A percentile compares a stretch with the other conserved stretches of the same genome.
Conservation (phyloP, 2,888 invertebrate species). For the Melanchra persicariae region DNA sequence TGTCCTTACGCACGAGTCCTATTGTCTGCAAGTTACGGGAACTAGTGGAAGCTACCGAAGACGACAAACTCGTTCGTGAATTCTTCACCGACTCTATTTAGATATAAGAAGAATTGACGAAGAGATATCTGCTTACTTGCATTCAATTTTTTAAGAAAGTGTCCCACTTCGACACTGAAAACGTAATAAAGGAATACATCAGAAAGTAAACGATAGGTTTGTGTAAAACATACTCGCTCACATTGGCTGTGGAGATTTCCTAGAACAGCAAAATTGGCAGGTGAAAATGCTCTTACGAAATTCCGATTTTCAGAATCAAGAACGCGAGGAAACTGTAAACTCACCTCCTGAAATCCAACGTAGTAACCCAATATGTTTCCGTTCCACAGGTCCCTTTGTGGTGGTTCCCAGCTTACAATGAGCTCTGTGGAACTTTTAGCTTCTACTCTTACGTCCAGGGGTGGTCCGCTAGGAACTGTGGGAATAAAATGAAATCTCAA, state of each 20-base stretch:
- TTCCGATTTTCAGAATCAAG: not conserved
- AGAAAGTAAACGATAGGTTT: not conserved
- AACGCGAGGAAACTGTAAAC: conserved; percentile 28
- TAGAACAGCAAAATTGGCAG: not conserved
- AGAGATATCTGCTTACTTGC: too few relatives aligned
- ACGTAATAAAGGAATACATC: not conserved
- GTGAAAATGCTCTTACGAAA: not conserved
- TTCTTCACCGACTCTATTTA: not conserved
- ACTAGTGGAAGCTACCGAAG: too few relatives aligned
- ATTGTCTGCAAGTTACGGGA: too few relatives aligned
- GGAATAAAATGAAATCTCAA: not conserved
- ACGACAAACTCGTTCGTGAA: not conserved
- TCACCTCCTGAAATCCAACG: conserved; percentile 95
- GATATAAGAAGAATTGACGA: not conserved
- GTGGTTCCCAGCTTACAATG: conserved; percentile 96
- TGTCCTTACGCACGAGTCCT: too few relatives aligned
- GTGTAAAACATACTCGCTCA: not conserved
- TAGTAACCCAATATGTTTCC: conserved; percentile 97
- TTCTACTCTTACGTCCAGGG: conserved; percentile 95
- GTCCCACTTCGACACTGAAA: too few relatives aligned
- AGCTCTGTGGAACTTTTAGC: conserved; percentile 96
- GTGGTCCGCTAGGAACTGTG: conserved; percentile 95
- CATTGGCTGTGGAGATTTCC: too few relatives aligned
- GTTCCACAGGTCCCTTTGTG: conserved; percentile 96
- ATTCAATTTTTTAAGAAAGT: too few relatives aligned